Evolutionary conservation across 1,140 invertebrate species (phyloP), one percentile per base, ranked within the genome.

Genomic region (Pollicipes pollicipes): DNA sequence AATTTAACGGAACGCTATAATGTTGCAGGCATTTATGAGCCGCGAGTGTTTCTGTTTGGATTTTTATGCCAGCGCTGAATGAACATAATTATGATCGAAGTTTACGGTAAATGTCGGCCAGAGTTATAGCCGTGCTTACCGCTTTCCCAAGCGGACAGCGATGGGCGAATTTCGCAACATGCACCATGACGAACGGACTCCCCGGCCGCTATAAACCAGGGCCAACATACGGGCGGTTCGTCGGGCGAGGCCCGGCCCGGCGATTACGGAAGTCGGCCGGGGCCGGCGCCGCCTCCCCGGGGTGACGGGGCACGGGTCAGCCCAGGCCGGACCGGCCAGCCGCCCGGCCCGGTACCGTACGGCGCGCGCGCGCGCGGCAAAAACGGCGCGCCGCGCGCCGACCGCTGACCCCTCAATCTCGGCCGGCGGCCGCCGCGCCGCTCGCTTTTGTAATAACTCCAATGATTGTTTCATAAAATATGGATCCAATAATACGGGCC

Each of bases 401-500:
- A 17, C 45, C 2, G 35, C 45, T 21, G 10, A 21, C 45, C 45
- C 45, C 21, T 21, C 45, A 58, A 58, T 58, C 45, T 58, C 13
- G 45, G 21, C 45, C 45, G 45, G 2, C 10, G 45, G 17, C 45
- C 45, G 45, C 45, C 45, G 45, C 45, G 45, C 21, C 45, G 17
- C 10, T 21, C 6, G 45, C 45, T 10, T 21, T 58, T 58, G 45
- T 58, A 58, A 58, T 58, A 58, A 58, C 45, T 58, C 45, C 45
- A 58, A 58, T 58, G 45, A 58, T 58, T 58, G 45, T 58, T 58
- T 24, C 45, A 58, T 58, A 58, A 58, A 58, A 58, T 58, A 58
- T 58, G 45, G 45, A 58, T 58, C 45, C 45, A 58, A 58, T 58
- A 58, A 58, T 58, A 58, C 45, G 45, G 45, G 2, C 6, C 10